A percentile compares a stretch with the other conserved stretches of the same genome.
phyloP scores from a whole-genome alignment of 2,113 vertebrate genomes.

The Mandrillus leucophaeus region DNA sequence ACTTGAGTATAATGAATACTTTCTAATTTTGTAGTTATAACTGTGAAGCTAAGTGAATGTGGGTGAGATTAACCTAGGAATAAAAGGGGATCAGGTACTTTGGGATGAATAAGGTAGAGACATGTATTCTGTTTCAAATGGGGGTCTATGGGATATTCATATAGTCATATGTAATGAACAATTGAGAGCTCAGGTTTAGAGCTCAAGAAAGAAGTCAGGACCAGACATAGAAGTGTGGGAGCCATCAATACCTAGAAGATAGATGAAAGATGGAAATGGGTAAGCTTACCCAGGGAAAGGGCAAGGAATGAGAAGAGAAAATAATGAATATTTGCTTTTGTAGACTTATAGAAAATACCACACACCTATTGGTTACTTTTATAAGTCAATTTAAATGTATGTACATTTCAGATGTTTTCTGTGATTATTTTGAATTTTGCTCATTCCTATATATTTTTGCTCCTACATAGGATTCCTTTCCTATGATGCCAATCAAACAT shows the following conservation, averaged over 20 bases:
- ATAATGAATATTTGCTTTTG: neutral
- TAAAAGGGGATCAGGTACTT: neutral
- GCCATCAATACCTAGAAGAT: neutral
- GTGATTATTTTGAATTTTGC: conserved; percentile 21
- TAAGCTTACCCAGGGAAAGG: neutral
- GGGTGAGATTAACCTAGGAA: neutral
- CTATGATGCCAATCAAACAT: conserved; percentile 90
- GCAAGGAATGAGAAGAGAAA: neutral
- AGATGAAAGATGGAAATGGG: neutral
- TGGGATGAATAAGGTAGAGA: neutral
- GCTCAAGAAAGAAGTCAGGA: neutral
- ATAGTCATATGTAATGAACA: neutral
- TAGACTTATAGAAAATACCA: neutral
- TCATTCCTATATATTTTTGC: conserved; percentile 26
- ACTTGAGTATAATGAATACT: neutral
- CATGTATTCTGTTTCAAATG: neutral
- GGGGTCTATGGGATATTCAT: neutral
- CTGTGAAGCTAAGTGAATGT: neutral
- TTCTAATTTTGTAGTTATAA: neutral
- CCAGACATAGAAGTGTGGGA: neutral
- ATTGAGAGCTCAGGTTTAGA: neutral
- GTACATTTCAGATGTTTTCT: conserved; percentile 16
- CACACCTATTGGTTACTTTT: neutral
- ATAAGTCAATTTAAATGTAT: neutral
- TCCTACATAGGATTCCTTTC: conserved; percentile 89